Evolutionary conservation across 1,140 invertebrate genomes (phyloP), one percentile per base, ranked within the genome.

Genomic region (Chrysomallon squamiferum): DNA sequence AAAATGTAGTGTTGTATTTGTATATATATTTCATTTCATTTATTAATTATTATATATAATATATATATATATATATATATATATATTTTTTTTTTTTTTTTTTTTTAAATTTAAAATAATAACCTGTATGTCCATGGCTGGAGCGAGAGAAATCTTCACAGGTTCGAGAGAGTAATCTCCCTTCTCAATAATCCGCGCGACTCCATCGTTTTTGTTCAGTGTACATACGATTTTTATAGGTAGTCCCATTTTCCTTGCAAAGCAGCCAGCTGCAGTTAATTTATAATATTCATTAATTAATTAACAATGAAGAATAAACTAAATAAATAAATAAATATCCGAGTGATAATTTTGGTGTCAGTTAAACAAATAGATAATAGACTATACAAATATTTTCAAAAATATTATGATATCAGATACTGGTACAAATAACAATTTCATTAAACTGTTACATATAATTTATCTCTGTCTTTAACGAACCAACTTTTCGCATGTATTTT

Each of bases 41-140:
- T n/a, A n/a, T n/a, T n/a, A n/a, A n/a, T n/a, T n/a, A n/a, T n/a
- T n/a, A n/a, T n/a, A n/a, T n/a, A n/a, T n/a, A n/a, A n/a, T n/a
- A n/a, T n/a, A n/a, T n/a, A n/a, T n/a, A n/a, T n/a, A n/a, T n/a
- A n/a, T n/a, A n/a, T n/a, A n/a, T n/a, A n/a, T n/a, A n/a, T n/a
- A n/a, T n/a, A n/a, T n/a, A n/a, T n/a, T n/a, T n/a, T n/a, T n/a
- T n/a, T n/a, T n/a, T n/a, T n/a, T n/a, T n/a, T n/a, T n/a, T n/a
- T n/a, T n/a, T n/a, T n/a, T n/a, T 38, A 38, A 38, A 38, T 7
- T 15, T 38, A 38, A 22, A 54, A 20, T 13, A 29, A 54, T 61
- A 61, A 86, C 83, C 75, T 84, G 80, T 71, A 88, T 87, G 60
- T 88, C 86, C 86, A 88, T 88, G 11, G 87, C 85, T 30, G 85